phyloP scores from a whole-genome alignment of 2,797 vertebrate genomes.

The Coracias cyanogaster region DNA sequence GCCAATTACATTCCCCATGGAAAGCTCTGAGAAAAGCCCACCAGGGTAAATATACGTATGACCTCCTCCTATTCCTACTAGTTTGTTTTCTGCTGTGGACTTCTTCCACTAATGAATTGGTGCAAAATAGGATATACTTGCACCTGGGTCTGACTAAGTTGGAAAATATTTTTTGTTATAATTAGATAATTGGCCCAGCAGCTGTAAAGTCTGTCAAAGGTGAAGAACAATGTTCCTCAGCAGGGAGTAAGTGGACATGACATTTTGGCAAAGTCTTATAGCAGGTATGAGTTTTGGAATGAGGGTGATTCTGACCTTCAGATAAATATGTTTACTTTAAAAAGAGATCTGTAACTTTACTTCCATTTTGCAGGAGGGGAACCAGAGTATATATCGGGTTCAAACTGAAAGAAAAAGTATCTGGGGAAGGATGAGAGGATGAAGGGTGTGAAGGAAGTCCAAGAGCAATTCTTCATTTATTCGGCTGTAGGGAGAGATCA shows the following conservation, averaged over 20 bases:
- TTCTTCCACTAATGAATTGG: background rate
- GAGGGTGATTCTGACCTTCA: background rate
- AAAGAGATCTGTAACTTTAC: background rate
- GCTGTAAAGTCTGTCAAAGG: background rate
- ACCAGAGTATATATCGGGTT: background rate
- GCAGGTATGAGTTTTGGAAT: background rate
- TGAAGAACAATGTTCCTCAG: background rate
- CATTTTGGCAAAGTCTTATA: background rate
- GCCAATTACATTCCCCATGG: background rate
- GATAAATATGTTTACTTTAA: background rate
- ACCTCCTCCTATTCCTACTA: background rate
- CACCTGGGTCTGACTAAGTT: background rate
- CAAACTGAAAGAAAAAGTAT: background rate
- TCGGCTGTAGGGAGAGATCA: background rate
- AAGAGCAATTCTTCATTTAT: background rate
- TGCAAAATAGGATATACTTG: background rate
- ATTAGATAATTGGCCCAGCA: background rate
- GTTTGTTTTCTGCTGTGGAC: background rate
- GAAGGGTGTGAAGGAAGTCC: background rate
- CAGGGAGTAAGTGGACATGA: background rate
- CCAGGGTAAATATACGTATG: background rate
- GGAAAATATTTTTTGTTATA: background rate
- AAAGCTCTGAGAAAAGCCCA: conserved; percentile 7
- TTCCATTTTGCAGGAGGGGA: background rate
- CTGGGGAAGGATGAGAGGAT: background rate